These are phyloP conservation scores for Apomyelois bistriatella DNA, from an alignment of 2,888 invertebrate genomes.

Conservation along the genomic window DNA sequence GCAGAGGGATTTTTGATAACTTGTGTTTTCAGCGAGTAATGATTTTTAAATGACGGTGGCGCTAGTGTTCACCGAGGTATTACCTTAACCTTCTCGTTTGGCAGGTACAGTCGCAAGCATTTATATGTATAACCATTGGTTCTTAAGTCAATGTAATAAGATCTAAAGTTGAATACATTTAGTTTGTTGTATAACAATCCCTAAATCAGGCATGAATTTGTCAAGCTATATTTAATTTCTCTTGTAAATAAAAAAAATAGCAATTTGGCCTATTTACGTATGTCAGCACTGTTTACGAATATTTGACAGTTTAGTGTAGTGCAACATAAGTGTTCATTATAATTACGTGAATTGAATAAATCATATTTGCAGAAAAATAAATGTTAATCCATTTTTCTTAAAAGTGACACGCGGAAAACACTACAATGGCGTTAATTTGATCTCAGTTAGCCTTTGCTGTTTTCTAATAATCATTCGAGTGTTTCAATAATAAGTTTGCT, in stretches of 20 bases:
- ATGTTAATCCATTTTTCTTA: background rate
- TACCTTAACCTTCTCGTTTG: too few relatives aligned
- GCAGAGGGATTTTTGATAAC: too few relatives aligned
- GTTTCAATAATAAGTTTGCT: too few relatives aligned
- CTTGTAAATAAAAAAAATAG: background rate
- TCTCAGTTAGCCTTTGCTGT: background rate
- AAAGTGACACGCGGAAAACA: background rate
- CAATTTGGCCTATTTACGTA: constrained; percentile 1
- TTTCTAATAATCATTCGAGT: background rate
- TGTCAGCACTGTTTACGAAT: background rate
- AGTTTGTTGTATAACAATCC: background rate
- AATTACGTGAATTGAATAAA: background rate
- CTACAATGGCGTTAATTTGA: background rate
- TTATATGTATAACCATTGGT: too few relatives aligned
- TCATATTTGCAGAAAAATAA: background rate
- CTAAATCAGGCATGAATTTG: background rate
- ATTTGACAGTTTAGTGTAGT: background rate
- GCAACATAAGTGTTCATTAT: constrained; percentile 6
- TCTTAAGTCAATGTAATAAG: too few relatives aligned
- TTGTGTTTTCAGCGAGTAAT: too few relatives aligned
- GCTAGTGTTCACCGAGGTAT: too few relatives aligned
- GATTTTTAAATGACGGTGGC: too few relatives aligned
- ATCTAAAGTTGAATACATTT: too few relatives aligned
- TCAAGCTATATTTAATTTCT: background rate
- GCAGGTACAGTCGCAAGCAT: too few relatives aligned